Base-by-base conservation (phyloP, 37 sponge, comb jelly and placozoan genomes). In the Hormiphora californensis region DNA sequence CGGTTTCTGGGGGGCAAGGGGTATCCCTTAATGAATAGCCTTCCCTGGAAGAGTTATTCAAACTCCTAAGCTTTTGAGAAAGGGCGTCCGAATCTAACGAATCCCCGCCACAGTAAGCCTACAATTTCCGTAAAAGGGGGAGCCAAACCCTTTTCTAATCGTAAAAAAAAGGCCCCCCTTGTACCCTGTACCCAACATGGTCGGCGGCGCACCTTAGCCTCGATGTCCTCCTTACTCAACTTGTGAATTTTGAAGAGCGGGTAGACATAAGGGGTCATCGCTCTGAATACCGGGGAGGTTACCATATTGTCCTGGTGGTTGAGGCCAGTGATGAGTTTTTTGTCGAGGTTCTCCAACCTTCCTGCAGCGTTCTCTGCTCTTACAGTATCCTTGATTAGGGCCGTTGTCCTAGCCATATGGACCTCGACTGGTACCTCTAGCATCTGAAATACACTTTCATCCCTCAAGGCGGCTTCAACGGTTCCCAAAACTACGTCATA, bases 161-260 rank as follows among this genome's bases (percentile, higher is more conserved):
- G n/a, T n/a, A n/a, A n/a, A n/a, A n/a, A n/a, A n/a, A n/a, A n/a
- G n/a, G n/a, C n/a, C n/a, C n/a, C n/a, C n/a, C n/a, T n/a, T n/a
- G n/a, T n/a, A n/a, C n/a, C n/a, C n/a, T n/a, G n/a, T n/a, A n/a
- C n/a, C n/a, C n/a, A n/a, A n/a, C n/a, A n/a, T n/a, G n/a, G n/a
- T n/a, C n/a, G n/a, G n/a, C n/a, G n/a, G n/a, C n/a, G n/a, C n/a
- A 28, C 28, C 37, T 65, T 65, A 32, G 34, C 37, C 34, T 33
- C 37, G 67, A 65, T 65, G 4, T 65, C 38, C 9, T 65, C 67
- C 37, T 65, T 35, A 17, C 38, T 19, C 1, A 30, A 28, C 35
- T 65, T 65, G 67, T 65, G 67, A 7, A 65, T 28, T 28, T 65
- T 65, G 67, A 28, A 65, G 3, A 65, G 17, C 8, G 67, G 67